A percentile compares a stretch with the other conserved stretches of the same genome.
Evolutionary conservation across 2,113 vertebrate species (phyloP).

Genomic region (Cricetomys ansorgei): DNA sequence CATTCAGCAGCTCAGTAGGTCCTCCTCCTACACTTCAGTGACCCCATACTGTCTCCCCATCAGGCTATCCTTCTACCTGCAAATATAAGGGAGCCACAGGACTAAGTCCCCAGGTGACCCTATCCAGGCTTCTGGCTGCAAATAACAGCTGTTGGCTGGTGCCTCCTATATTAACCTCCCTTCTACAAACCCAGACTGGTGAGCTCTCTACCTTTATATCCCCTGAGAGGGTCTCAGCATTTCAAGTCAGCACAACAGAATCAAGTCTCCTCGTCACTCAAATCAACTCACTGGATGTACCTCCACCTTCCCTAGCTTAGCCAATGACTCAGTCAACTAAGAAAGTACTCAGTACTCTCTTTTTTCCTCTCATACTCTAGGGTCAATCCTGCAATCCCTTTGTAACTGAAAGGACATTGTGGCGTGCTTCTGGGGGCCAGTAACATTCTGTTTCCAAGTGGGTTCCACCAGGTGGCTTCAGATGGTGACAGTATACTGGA

Average conservation of each 20-base stretch:
- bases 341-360: not conserved
- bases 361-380: not conserved
- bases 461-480: not conserved
- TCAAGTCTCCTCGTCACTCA: no score
- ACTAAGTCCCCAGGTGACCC: not conserved
- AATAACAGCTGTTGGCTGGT: not conserved
- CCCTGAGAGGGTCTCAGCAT: no score
- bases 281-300: no score
- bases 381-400: not conserved
- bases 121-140: not conserved
- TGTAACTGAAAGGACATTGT: not conserved
- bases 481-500: not conserved
- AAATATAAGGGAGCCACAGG: not conserved
- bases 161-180: not conserved
- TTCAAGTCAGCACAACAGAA: not conserved
- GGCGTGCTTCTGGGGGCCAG: not conserved
- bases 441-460: not conserved
- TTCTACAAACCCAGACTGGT: not conserved
- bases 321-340: not conserved
- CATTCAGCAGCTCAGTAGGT: not conserved
- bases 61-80: not conserved
- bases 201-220: not conserved
- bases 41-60: not conserved
- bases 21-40: not conserved
- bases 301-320: not conserved